Evolutionary conservation across 2,888 invertebrate genomes (phyloP), one percentile per base, ranked within the genome.

Genomic region (Halictus quadricinctus): DNA sequence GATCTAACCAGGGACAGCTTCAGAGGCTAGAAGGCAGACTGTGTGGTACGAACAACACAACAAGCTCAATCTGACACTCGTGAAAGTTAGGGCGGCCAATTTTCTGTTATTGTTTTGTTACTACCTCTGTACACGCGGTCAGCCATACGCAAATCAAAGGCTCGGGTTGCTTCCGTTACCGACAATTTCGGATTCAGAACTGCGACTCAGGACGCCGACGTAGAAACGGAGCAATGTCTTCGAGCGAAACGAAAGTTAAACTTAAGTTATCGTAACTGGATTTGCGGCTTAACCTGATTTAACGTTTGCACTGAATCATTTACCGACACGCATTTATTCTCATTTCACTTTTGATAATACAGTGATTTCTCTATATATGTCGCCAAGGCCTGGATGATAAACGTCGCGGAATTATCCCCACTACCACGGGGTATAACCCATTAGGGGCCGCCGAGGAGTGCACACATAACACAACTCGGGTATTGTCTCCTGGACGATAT

Each of bases 91-190:
- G 72, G 50, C 66, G 46, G 43, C 41, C 86, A 86, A 88, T 88
- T 86, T 88, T 86, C 84, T 64, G 79, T 87, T 84, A 88, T 82
- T 83, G 83, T 80, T 80, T 66, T 73, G 78, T 54, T 66, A 46
- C n/a, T 58, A 15, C 29, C 46, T 58, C 64, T 66, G 73, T 69
- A 29, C 70, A 43, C 46, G 70, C 50, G 73, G 41, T 66, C 64
- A 73, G 58, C 64, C 76, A 58, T 54, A 43, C 12, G 76, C 76
- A 66, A 83, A 83, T 76, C 81, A 79, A 76, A 80, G 72, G 73
- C 58, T n/a, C 41, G 29, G 48, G 15, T 74, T 15, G 46, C 46
- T 72, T 64, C 74, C 75, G 58, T 46, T 58, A 36, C 66, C 36
- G 75, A 69, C 76, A 78, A 74, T 75, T 76, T 66, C n/a, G 29